phyloP scores from a whole-genome alignment of 37 sponge, comb jelly and placozoan genomes.

The Chondrosia reniformis region DNA sequence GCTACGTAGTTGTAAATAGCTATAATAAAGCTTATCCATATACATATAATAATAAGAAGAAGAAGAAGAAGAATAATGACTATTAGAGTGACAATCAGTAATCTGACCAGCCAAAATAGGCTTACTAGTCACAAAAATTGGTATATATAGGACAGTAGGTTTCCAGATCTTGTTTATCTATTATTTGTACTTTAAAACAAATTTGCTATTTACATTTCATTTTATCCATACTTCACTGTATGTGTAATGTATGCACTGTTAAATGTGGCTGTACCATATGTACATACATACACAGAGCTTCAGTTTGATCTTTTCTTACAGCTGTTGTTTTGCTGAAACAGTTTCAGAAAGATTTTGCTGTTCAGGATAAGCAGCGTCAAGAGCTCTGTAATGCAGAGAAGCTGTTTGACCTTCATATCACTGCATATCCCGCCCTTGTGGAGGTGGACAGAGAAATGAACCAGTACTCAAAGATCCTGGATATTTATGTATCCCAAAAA shows the following conservation, averaged over 20 bases:
- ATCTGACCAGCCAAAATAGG: no score
- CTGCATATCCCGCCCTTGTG: slow-evolving; percentile 79
- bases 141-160: no score
- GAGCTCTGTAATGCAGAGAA: slow-evolving; percentile 98
- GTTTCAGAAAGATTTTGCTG: slow-evolving; percentile 64
- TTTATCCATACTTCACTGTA: neutral
- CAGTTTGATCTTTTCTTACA: neutral
- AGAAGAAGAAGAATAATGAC: no score
- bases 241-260: neutral
- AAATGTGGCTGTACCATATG: neutral
- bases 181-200: no score
- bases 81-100: no score
- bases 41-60: no score
- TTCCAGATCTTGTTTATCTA: no score
- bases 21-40: no score
- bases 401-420: slow-evolving; percentile 94
- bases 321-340: slow-evolving; percentile 69
- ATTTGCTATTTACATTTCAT: neutral
- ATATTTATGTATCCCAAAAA: slow-evolving; percentile 88
- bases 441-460: slow-evolving; percentile 86
- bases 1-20: no score
- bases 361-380: slow-evolving; percentile 72
- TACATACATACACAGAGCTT: no score
- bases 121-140: no score
- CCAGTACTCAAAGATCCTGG: slow-evolving; percentile 69